Evolutionary conservation across 2,797 vertebrate genomes (phyloP), one percentile per base, ranked within the genome.

Genomic region (Hoplostethus atlanticus): DNA sequence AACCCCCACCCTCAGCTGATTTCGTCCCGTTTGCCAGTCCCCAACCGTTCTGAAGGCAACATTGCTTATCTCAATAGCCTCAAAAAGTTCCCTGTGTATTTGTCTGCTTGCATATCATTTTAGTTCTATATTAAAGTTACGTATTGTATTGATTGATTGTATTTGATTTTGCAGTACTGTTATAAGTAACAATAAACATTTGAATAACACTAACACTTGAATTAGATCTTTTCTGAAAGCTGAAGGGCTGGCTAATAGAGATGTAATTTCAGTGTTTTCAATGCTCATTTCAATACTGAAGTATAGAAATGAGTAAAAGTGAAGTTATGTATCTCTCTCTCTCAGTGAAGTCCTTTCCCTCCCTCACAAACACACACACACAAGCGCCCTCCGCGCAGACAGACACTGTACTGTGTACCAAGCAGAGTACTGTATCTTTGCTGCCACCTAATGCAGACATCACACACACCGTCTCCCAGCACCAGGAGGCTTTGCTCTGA

Each of bases 381-480:
- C n/a, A 25, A 5, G 34, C 34, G 7, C 46, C 46, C 69, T 44
- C 56, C 50, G 57, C 13, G 4, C 63, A 59, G 68, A 52, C 56
- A 70, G 68, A 64, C 75, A 60, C 77, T 8, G 12, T 6, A 16
- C 40, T 5, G 15, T 11, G 54, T 69, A 8, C 56, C 57, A 73
- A 62, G 73, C 34, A 31, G 76, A 92, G 91, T 70, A 91, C 90
- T 94, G 94, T 92, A 93, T 93, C 95, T 95, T 94, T 95, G 94
- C 94, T 95, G 94, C 95, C 95, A 94, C 93, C 94, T 95, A 95
- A 95, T 92, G 94, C 93, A 94, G 92, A 91, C 84, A 92, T 86
- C 80, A 91, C 84, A 89, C 91, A 90, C 48, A 73, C 71, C 61
- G 84, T 84, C 79, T 86, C 80, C 50, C 58, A 74, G 78, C 75